Evolutionary conservation across 2,797 vertebrate species (phyloP).

Genomic region (Myotis planiceps): DNA sequence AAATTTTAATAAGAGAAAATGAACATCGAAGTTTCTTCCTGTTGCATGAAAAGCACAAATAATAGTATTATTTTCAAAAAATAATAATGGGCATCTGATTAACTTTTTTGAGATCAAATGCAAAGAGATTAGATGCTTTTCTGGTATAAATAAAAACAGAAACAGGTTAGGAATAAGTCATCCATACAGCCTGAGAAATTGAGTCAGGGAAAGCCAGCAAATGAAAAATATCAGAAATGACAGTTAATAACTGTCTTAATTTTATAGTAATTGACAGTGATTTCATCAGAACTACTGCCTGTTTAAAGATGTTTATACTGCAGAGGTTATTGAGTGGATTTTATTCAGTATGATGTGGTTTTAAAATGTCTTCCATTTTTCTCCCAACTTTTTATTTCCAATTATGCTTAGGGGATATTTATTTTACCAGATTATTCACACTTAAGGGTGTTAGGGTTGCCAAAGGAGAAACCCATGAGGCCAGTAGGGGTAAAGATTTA

Average conservation of each 20-base stretch:
- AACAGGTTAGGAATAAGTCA: neutral
- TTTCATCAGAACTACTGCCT: neutral
- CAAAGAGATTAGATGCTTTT: neutral
- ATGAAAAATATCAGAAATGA: neutral
- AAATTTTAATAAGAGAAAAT: neutral
- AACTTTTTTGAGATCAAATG: neutral
- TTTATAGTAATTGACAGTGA: neutral
- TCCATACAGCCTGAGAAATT: neutral
- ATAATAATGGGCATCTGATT: neutral
- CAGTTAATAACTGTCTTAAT: neutral
- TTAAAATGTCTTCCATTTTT: neutral
- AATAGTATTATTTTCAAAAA: neutral
- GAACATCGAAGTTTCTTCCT: neutral
- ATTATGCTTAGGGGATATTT: neutral
- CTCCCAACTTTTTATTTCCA: neutral
- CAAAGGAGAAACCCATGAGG: no score
- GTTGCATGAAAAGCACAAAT: neutral
- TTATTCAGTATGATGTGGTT: neutral
- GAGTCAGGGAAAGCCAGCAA: neutral
- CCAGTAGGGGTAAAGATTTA: no score
- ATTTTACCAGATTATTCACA: neutral
- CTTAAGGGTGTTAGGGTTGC: no score
- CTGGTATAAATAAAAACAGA: neutral
- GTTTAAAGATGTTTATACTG: neutral
- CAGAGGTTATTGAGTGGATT: neutral